Evolutionary conservation across 2,113 vertebrate genomes (phyloP), one percentile per base, ranked within the genome.

Genomic region (Holacanthus passer): DNA sequence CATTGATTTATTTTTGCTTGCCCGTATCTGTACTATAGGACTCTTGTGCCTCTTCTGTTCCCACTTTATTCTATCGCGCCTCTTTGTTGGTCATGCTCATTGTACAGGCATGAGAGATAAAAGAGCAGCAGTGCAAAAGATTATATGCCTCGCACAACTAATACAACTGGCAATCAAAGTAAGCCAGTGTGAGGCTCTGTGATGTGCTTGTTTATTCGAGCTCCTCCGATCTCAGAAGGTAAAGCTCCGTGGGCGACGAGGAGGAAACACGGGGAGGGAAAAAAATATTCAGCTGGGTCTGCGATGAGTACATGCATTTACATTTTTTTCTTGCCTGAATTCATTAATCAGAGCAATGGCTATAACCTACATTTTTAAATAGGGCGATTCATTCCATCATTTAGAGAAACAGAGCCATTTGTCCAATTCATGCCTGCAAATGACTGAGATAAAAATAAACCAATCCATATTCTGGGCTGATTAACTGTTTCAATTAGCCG

Each of bases 311-410:
- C 29, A 65, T 70, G 43, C 67, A 71, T 89, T 81, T 73, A 43
- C 41, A 37, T 75, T 81, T 64, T 82, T 41, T 45, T 45, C 16
- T 45, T 64, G 19, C 24, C 69, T 71, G 27, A 77, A 76, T 79
- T 73, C 75, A 85, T 88, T 80, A 85, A 89, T 84, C 75, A 77
- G 87, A 88, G 85, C 84, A 86, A 72, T 73, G 45, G 50, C 55
- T 65, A 77, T 86, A 88, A 87, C 89, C 89, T 90, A 88, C 84
- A 90, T 92, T 87, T n/a, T 90, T 82, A 91, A 91, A 89, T 86
- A 87, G 84, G 88, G 62, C 73, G 16, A 86, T 88, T 84, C 73
- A 83, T 86, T 82, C 55, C 76, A 80, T 86, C 79, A 87, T 83
- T 87, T 80, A 78, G 67, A 88, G 84, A 91, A 90, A 85, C 68